Percentiles rank a stretch among this genome's conserved stretches.
These are phyloP conservation scores for Diadumene lineata DNA, from an alignment of 92 coral and sea anemone species.

Conservation along the genomic window DNA sequence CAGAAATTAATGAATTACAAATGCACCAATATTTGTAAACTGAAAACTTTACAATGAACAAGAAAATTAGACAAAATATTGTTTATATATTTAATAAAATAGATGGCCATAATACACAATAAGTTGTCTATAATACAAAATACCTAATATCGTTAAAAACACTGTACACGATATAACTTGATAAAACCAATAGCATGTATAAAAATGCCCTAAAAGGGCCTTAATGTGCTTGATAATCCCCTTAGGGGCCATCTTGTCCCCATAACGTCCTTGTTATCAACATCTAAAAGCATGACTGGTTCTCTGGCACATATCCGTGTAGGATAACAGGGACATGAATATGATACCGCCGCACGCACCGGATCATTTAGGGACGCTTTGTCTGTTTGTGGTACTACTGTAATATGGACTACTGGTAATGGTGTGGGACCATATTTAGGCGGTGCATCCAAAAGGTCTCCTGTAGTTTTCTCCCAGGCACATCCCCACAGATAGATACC, in stretches of 20 bases:
- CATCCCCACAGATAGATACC: conserved; percentile 99
- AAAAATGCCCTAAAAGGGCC: conserved; percentile 73
- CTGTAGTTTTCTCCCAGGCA: conserved; percentile 99
- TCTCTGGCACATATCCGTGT: conserved; percentile 88
- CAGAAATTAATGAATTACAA: no score
- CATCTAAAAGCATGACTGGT: conserved; percentile 87
- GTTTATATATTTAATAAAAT: background rate
- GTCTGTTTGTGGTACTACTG: conserved; percentile 87
- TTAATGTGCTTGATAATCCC: conserved; percentile 90
- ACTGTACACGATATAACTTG: background rate
- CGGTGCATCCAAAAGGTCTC: conserved; percentile 97
- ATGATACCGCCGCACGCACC: conserved; percentile 84
- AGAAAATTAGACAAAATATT: background rate
- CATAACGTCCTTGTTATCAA: conserved; percentile 93
- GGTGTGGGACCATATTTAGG: conserved; percentile 98
- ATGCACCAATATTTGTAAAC: no score
- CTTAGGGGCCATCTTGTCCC: conserved; percentile 97
- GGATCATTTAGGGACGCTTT: conserved; percentile 88
- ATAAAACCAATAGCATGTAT: background rate
- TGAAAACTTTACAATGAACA: no score
- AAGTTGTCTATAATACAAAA: background rate
- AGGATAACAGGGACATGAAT: conserved; percentile 95
- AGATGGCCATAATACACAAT: background rate
- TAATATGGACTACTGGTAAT: conserved; percentile 91
- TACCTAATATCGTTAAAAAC: no score